Conservation (phyloP, 2,888 invertebrate genomes). For the Bursaphelenchus okinawaensis region DNA sequence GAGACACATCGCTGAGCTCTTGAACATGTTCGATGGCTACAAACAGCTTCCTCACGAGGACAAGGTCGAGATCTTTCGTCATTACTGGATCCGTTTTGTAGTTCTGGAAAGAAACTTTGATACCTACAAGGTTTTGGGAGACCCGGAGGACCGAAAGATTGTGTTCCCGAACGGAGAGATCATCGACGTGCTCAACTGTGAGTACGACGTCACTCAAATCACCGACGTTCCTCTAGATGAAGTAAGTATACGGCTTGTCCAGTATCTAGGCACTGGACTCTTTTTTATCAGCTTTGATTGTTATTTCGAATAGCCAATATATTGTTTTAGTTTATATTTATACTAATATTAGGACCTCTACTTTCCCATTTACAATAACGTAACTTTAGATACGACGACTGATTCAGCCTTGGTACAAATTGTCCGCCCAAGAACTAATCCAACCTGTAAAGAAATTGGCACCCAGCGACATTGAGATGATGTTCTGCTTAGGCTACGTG, state of each 20-base stretch:
- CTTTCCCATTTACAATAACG: neutral
- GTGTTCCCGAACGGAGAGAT: conserved; percentile 33
- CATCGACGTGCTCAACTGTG: conserved; percentile 22
- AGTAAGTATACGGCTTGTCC: neutral
- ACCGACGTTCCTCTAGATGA: conserved; percentile 17
- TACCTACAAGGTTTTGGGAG: conserved; percentile 23
- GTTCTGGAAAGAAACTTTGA: conserved; percentile 27
- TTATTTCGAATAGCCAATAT: no score
- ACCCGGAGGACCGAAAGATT: conserved; percentile 16
- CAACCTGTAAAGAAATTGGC: conserved; percentile 25
- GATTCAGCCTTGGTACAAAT: conserved; percentile 27
- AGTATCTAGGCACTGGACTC: neutral
- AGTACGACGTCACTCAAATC: conserved; percentile 23
- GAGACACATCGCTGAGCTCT: conserved; percentile 30
- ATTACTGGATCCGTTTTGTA: conserved; percentile 33
- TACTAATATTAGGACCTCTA: no score
- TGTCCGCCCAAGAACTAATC: conserved; percentile 22
- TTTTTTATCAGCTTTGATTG: no score
- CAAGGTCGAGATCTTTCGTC: conserved; percentile 28
- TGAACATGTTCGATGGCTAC: conserved; percentile 33
- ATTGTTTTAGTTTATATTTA: no score
- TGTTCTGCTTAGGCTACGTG: conserved; percentile 33
- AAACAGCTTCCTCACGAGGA: conserved; percentile 22
- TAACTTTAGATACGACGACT: neutral
- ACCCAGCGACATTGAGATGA: conserved; percentile 30